These are phyloP conservation scores for Pagetopsis macropterus DNA, from an alignment of 2,797 vertebrate genomes.

Conservation along the genomic window DNA sequence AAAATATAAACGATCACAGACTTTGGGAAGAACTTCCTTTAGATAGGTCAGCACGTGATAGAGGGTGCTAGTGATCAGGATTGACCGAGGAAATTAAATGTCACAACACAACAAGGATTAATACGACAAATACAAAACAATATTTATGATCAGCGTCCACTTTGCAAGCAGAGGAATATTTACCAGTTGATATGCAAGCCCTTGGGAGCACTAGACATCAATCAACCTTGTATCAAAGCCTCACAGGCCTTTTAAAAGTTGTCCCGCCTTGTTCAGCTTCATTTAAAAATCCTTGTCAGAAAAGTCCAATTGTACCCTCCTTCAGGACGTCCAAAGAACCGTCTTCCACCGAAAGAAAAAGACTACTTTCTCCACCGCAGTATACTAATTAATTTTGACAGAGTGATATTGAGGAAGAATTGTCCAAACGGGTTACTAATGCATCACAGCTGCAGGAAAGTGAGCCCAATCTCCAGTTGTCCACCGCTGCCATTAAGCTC, in stretches of 20 bases:
- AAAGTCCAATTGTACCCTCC: too few species aligned
- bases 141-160: not conserved
- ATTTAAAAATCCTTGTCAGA: conserved; percentile 6
- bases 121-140: not conserved
- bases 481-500: conserved; percentile 52
- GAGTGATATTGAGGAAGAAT: conserved; percentile 41
- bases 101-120: not conserved
- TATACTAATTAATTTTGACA: conserved; percentile 48
- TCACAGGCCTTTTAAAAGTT: not conserved
- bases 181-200: not conserved
- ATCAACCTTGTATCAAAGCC: not conserved
- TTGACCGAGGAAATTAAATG: not conserved
- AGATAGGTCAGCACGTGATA: not conserved
- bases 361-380: not conserved
- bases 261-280: not conserved
- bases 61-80: not conserved
- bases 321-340: not conserved
- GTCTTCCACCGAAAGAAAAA: conserved; percentile 14
- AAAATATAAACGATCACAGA: not conserved
- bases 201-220: not conserved
- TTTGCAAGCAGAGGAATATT: not conserved
- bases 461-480: conserved; percentile 8
- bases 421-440: conserved; percentile 49
- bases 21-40: not conserved
- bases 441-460: conserved; percentile 42